Base-by-base conservation (phyloP, 2,888 invertebrate genomes). In the Drosophila setosimentum region DNA sequence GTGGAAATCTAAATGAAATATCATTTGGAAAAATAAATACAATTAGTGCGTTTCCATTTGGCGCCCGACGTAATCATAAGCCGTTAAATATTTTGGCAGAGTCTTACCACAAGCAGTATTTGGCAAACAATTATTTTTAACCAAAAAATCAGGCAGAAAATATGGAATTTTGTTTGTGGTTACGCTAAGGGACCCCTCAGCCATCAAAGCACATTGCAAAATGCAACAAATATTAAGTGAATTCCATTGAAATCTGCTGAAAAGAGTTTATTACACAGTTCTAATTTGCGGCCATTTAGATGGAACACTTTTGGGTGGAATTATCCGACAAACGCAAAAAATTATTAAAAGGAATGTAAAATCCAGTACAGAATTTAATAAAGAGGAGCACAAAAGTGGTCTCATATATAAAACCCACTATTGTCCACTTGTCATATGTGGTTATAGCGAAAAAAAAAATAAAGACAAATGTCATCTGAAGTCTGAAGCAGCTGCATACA, bases 91-190 rank as follows among this genome's bases (percentile, higher is more conserved):
- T 83, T 74, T 64, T 51, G 62, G n/a, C 40, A 51, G 51, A 32
- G 48, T 63, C 54, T 33, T 42, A 62, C 75, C 69, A 40, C 67
- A 40, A 29, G 21, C 37, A 21, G 3, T n/a, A 48, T 48, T 49
- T 33, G 2, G 11, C 35, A 40, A 48, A 68, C 55, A 50, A 61
- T 40, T 35, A 45, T 50, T 61, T 55, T 29, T 40, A 24, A 8
- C 13, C 59, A 65, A 67, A 68, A 68, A 21, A 24, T 24, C 18
- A 45, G 59, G 11, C 13, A 45, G 40, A 61, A 59, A 66, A 55
- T 57, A 24, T 71, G 53, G 48, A 62, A 73, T 69, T 68, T 18
- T 58, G 60, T 61, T 87, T 83, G 80, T 58, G 84, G 72, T 63
- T 60, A 35, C 11, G 29, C 30, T 58, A n/a, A 70, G 68, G 61